Evolutionary conservation across 2,113 vertebrate species (phyloP).

Genomic region (Hydrochoerus hydrochaeris): DNA sequence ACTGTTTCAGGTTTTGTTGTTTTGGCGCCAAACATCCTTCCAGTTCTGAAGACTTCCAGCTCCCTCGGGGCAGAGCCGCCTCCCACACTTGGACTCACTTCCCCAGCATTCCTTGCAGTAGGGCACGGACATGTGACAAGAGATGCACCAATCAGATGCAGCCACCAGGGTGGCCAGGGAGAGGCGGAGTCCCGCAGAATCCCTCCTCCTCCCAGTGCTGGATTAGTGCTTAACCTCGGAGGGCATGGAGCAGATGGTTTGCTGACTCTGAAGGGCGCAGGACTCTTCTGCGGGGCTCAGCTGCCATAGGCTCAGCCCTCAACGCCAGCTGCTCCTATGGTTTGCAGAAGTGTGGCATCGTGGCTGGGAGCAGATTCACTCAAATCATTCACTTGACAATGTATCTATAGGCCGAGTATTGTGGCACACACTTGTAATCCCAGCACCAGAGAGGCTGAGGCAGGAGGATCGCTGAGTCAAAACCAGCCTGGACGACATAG

Average conservation of each 20-base stretch:
- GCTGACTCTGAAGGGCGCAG: neutral
- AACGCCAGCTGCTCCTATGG: neutral
- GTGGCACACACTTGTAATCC: neutral
- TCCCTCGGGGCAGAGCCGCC: accelerated
- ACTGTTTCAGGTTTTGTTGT: neutral
- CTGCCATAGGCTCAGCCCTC: neutral
- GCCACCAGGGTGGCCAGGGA: neutral
- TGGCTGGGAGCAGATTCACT: neutral
- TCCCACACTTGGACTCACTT: neutral
- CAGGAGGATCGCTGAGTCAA: neutral
- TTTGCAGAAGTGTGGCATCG: neutral
- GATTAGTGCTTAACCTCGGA: neutral
- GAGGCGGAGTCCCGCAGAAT: neutral
- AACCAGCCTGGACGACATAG: neutral
- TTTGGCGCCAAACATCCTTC: neutral
- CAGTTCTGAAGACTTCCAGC: neutral
- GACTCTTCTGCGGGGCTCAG: neutral
- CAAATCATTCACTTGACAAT: neutral
- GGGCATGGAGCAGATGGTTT: neutral
- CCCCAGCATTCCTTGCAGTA: neutral
- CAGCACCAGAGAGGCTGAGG: neutral
- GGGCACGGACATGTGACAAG: neutral
- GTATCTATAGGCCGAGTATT: neutral
- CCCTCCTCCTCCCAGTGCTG: neutral
- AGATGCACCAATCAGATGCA: neutral